phyloP scores from a whole-genome alignment of 1,140 invertebrate genomes.

The Monomorium pharaonis region DNA sequence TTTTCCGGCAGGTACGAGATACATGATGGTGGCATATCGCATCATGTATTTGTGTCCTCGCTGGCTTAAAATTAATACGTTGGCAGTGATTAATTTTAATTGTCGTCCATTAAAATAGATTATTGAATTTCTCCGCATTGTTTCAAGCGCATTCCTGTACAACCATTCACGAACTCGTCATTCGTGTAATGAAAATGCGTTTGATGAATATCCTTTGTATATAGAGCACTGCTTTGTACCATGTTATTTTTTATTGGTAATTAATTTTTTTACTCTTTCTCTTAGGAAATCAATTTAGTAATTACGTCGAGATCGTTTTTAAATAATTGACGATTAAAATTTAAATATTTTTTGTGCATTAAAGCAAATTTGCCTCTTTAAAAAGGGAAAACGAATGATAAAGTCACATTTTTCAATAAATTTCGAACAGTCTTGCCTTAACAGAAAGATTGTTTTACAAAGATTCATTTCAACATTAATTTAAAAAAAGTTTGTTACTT shows the following conservation, averaged over 20 bases:
- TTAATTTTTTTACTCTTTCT: background rate
- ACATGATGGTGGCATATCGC: background rate
- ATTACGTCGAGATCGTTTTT: background rate
- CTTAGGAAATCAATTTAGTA: background rate
- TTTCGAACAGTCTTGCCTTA: background rate
- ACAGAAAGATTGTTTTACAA: background rate
- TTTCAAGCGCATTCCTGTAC: constrained; percentile 8
- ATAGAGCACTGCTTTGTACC: background rate
- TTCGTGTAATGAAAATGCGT: background rate
- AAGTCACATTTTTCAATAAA: background rate
- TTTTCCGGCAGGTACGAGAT: constrained; percentile 6
- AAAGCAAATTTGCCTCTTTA: background rate
- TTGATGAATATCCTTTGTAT: background rate
- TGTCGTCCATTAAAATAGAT: constrained; percentile 33
- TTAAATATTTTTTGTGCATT: background rate
- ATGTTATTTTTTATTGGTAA: background rate
- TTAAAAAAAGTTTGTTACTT: background rate
- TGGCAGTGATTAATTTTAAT: constrained; percentile 47
- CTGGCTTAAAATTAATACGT: constrained; percentile 13
- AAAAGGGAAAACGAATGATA: background rate
- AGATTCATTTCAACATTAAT: background rate
- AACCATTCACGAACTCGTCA: background rate
- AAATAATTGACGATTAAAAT: background rate
- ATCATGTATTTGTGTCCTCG: background rate
- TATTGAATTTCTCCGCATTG: background rate